Conservation (phyloP, 2,888 invertebrate species). For the Acanthosoma haemorrhoidale region DNA sequence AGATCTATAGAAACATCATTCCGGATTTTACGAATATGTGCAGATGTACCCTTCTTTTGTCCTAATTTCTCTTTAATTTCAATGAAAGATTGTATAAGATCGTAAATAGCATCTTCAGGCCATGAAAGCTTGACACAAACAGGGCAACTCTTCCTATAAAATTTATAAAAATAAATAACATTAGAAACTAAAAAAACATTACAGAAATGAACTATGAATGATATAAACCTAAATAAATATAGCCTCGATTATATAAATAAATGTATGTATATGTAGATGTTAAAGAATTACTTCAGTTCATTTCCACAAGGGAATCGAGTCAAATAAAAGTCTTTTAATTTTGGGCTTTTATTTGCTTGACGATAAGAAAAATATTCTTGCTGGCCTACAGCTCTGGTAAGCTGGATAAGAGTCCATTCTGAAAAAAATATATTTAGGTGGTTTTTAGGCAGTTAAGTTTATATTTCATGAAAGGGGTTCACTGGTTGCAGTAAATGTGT, state of each 20-base stretch:
- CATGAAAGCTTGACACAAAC: constrained; percentile 1
- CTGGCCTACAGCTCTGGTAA: constrained; percentile 46
- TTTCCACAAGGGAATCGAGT: constrained; percentile 37
- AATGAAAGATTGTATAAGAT: constrained; percentile 18
- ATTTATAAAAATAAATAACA: background rate
- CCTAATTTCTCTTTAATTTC: constrained; percentile 19
- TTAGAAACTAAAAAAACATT: background rate
- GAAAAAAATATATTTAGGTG: constrained; percentile 31
- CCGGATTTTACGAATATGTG: constrained; percentile 29
- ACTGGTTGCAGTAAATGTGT: too few species aligned
- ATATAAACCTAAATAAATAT: too few species aligned
- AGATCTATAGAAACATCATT: constrained; percentile 29
- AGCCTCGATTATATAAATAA: background rate
- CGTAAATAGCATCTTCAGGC: constrained; percentile 9
- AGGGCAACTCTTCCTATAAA: constrained; percentile 17
- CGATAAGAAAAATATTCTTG: constrained; percentile 25
- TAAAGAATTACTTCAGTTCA: constrained; percentile 29
- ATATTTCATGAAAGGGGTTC: background rate
- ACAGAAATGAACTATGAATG: background rate
- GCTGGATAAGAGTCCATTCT: constrained; percentile 60
- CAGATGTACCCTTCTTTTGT: background rate
- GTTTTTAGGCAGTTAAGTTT: background rate
- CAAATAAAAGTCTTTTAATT: constrained; percentile 32
- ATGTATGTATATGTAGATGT: background rate
- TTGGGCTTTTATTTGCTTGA: constrained; percentile 20